These are phyloP conservation scores for Nipponacmea schrenckii DNA, from an alignment of 2,888 invertebrate genomes.

Conservation along the genomic window DNA sequence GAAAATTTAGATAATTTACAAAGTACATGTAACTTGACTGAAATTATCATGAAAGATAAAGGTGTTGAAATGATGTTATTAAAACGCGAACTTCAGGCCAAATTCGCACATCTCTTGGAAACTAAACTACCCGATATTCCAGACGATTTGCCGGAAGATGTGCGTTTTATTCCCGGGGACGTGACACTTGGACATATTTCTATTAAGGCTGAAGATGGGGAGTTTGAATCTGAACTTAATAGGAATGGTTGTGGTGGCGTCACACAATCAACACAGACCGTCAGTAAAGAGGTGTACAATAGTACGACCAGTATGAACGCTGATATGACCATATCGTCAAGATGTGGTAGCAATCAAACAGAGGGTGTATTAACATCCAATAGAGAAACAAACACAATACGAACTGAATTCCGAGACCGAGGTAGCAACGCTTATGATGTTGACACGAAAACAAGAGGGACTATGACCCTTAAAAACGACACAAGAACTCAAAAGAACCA, in stretches of 20 bases:
- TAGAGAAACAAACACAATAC: not conserved
- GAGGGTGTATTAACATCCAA: not conserved
- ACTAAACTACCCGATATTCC: slow-evolving; percentile 47
- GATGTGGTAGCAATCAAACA: slow-evolving; percentile 25
- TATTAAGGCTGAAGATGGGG: slow-evolving; percentile 5
- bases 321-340: not conserved
- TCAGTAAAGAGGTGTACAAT: not conserved
- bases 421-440: slow-evolving; percentile 15
- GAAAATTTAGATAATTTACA: slow-evolving; percentile 59
- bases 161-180: slow-evolving; percentile 59
- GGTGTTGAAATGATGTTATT: slow-evolving; percentile 65
- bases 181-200: slow-evolving; percentile 53
- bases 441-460: slow-evolving; percentile 32
- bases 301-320: slow-evolving; percentile 11
- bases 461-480: slow-evolving; percentile 33
- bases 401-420: slow-evolving; percentile 18
- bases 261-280: not conserved
- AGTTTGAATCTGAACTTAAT: not conserved
- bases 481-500: slow-evolving; percentile 31
- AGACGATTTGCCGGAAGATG: slow-evolving; percentile 39
- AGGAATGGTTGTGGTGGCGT: not conserved
- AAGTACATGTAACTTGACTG: slow-evolving; percentile 59
- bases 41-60: slow-evolving; percentile 62
- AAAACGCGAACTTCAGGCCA: slow-evolving; percentile 63
- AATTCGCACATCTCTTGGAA: slow-evolving; percentile 56